Evolutionary conservation across 2,797 vertebrate species (phyloP).

Genomic region (Lithobates sylvaticus): DNA sequence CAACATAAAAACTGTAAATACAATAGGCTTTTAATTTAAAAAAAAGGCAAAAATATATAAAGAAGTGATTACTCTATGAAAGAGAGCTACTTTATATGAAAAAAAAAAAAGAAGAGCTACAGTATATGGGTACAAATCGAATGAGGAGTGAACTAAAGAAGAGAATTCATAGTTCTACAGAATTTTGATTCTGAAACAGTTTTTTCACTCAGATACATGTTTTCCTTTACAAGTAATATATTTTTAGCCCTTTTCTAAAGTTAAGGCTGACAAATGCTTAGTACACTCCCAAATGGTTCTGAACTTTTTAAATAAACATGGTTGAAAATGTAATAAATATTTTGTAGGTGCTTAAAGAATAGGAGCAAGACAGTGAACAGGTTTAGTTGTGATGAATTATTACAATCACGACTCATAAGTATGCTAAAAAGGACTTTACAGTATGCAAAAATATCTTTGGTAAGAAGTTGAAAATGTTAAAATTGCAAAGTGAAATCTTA

Average conservation of each 20-base stretch:
- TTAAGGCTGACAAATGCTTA: too few relatives aligned
- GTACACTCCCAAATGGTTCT: neutral
- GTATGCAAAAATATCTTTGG: constrained; percentile 6
- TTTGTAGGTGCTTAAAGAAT: neutral
- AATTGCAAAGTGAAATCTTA: constrained; percentile 68
- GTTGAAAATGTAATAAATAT: neutral
- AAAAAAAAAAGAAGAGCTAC: too few relatives aligned
- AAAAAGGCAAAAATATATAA: too few relatives aligned
- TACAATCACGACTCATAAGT: constrained; percentile 17
- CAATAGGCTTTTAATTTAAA: too few relatives aligned
- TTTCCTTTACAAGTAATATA: neutral
- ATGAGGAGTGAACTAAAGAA: too few relatives aligned
- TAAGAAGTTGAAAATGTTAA: constrained; percentile 14
- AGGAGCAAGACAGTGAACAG: constrained; percentile 8
- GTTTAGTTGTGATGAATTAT: constrained; percentile 33
- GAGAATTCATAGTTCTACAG: neutral
- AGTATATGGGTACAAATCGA: too few relatives aligned
- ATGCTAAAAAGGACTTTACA: constrained; percentile 3
- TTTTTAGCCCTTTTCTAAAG: too few relatives aligned
- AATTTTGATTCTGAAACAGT: neutral
- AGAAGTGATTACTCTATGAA: too few relatives aligned
- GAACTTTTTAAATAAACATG: neutral
- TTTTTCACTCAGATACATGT: neutral
- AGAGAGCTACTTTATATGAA: too few relatives aligned
- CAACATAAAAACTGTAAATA: too few relatives aligned